Evolutionary conservation across 1,140 invertebrate species (phyloP), one percentile per base, ranked within the genome.

Genomic region (Zaprionus lachaisei): DNA sequence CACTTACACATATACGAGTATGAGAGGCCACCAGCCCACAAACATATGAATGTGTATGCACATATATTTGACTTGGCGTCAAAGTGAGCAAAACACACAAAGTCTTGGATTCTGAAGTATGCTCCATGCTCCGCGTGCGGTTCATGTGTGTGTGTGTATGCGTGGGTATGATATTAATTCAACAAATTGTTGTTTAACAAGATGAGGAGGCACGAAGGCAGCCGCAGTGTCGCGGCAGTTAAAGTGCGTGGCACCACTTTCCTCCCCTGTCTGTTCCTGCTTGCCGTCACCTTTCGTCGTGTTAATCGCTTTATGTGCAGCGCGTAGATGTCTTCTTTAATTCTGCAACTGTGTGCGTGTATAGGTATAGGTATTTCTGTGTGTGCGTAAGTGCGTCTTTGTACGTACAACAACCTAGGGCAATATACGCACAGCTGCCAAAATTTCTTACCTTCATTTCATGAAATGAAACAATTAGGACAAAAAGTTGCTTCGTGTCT

Each of bases 401-500:
- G 70, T 71, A 57, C 57, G 78, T 72, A 77, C 69, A 72, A 75
- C 71, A 76, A 73, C 86, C 86, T 78, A 76, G 69, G 85, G 85
- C 86, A 90, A 85, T 85, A 90, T 87, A 84, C 85, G 85, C 85
- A 90, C 85, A 91, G 82, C 86, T 90, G 85, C 86, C 85, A 75
- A 90, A 90, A 90, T 85, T 82, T 90, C 85, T 90, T 90, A 90
- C 85, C 85, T 90, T 83, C 81, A 85, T 91, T 90, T 84, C 85
- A 72, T 85, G 86, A 78, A 90, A 90, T 90, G 85, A 90, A 90
- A 90, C 85, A 90, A 90, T 90, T 90, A 91, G 85, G 86, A 85
- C 85, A 84, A 89, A 90, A 89, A 89, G 84, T 90, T 89, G 77
- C 83, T 79, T 87, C 78, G 74, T 83, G 78, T 68, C 76, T 74